Conservation (phyloP, 2,888 invertebrate genomes). For the Dasypolia templi region DNA sequence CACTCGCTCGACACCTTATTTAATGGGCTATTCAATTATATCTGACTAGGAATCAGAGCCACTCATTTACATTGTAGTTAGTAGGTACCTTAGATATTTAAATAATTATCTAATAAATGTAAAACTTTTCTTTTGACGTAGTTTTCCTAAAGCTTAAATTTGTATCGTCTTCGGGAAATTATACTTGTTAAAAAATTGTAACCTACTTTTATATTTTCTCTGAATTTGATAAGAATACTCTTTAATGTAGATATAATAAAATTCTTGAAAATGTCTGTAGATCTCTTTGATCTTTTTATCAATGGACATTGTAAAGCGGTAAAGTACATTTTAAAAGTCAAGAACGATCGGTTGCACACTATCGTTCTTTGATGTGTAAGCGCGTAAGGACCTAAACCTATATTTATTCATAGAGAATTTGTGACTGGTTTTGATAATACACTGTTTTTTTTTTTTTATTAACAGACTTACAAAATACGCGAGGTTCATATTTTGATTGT, state of each 20-base stretch:
- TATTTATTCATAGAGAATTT: too few relatives aligned
- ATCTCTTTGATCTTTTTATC: conserved; percentile 18
- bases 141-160: neutral
- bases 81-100: neutral
- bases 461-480: neutral
- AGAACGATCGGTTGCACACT: neutral
- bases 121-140: neutral
- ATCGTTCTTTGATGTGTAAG: too few relatives aligned
- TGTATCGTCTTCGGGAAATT: neutral
- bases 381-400: too few relatives aligned
- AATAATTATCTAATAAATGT: neutral
- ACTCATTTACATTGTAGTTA: neutral
- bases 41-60: neutral
- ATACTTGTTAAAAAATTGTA: neutral
- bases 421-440: neutral
- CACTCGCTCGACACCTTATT: neutral
- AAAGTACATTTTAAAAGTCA: conserved; percentile 20
- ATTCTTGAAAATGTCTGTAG: neutral
- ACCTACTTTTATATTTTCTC: neutral
- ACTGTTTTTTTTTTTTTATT: neutral
- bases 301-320: conserved; percentile 7
- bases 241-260: neutral
- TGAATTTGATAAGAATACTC: conserved; percentile 13
- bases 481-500: neutral
- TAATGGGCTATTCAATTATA: neutral